Percentiles rank a stretch among this genome's conserved stretches.
Evolutionary conservation across 2,888 invertebrate genomes (phyloP).

Genomic region (Balanococcus diminutus): DNA sequence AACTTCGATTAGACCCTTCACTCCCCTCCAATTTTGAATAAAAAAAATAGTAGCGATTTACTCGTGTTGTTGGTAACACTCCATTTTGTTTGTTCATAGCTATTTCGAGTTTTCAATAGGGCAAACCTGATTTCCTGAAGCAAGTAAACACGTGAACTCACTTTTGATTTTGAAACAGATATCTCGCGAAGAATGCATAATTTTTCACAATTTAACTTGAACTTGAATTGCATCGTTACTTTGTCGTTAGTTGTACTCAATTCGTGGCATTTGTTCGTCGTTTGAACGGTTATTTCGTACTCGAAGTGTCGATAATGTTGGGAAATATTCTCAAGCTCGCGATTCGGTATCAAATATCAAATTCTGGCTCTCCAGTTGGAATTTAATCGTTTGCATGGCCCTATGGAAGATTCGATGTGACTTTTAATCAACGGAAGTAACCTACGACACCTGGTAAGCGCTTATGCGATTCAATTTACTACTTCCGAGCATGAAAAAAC

Average conservation of each 20-base stretch:
- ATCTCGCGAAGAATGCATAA: background rate
- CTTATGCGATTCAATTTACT: background rate
- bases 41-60: too few relatives aligned
- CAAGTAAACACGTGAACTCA: background rate
- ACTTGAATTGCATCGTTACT: background rate
- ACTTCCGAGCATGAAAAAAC: too few relatives aligned
- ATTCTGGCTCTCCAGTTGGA: too few relatives aligned
- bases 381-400: background rate
- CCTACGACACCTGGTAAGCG: background rate
- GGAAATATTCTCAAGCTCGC: background rate
- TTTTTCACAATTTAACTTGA: background rate
- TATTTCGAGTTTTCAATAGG: too few relatives aligned
- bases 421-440: background rate
- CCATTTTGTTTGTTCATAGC: too few relatives aligned
- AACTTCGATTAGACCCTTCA: too few relatives aligned
- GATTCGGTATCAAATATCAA: background rate
- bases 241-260: background rate
- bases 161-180: background rate
- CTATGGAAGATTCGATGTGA: background rate
- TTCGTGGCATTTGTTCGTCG: background rate
- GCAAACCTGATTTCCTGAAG: too few relatives aligned
- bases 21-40: too few relatives aligned
- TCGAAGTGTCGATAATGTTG: background rate
- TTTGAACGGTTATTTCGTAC: too few relatives aligned
- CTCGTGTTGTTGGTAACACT: too few relatives aligned